These are phyloP conservation scores for Diacarnus erythraeanus DNA, from an alignment of 37 sponge, comb jelly and placozoan genomes.

Conservation along the genomic window DNA sequence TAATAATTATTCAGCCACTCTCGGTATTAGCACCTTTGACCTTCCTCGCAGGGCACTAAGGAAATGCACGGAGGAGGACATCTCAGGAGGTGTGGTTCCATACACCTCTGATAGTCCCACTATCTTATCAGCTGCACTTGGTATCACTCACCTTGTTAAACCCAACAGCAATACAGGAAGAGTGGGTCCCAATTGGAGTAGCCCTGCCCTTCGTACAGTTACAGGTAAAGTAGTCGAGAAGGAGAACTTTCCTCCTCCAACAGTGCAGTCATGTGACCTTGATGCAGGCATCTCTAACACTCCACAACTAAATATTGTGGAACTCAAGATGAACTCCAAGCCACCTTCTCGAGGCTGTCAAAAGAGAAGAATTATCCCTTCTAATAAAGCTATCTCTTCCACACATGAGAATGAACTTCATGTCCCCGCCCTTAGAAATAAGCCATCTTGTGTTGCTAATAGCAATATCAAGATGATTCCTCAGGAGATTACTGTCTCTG, in stretches of 20 bases:
- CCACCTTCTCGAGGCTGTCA: too few relatives aligned
- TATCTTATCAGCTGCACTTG: background rate
- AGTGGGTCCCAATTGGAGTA: background rate
- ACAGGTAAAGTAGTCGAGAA: too few relatives aligned
- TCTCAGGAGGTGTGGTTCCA: background rate
- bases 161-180: background rate
- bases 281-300: background rate
- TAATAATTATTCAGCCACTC: background rate
- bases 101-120: background rate
- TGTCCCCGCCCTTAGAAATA: too few relatives aligned
- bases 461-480: too few relatives aligned
- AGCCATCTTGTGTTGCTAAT: too few relatives aligned
- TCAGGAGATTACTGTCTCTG: too few relatives aligned
- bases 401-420: too few relatives aligned
- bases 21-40: background rate
- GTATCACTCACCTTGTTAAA: background rate
- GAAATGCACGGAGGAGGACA: background rate
- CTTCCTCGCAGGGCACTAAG: slow-evolving; percentile 1
- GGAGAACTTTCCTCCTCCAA: too few relatives aligned
- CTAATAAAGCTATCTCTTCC: too few relatives aligned
- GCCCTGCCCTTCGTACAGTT: background rate
- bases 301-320: background rate
- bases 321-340: background rate
- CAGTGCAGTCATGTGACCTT: background rate
- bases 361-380: too few relatives aligned